These are phyloP conservation scores for Saxicola maurus DNA, from an alignment of 2,797 vertebrate species.

Conservation along the genomic window DNA sequence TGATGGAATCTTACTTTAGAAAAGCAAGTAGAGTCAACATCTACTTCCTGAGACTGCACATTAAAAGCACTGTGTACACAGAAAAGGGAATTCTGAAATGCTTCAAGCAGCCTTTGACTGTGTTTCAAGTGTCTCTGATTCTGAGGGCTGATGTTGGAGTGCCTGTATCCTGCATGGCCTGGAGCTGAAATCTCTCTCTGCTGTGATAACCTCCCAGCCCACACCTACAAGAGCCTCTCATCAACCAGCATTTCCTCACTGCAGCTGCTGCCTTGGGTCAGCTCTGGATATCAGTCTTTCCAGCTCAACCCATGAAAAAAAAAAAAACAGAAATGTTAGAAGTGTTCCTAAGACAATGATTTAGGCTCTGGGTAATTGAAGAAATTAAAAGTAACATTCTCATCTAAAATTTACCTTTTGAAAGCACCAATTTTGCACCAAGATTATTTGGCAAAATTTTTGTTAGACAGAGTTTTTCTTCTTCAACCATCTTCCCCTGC, in stretches of 20 bases:
- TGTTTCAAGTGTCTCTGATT: not conserved
- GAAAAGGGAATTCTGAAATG: not conserved
- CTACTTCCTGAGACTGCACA: not conserved
- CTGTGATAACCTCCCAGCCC: not conserved
- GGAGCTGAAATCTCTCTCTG: not conserved
- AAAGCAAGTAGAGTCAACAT: not conserved
- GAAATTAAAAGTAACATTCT: not conserved
- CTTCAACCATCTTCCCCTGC: not conserved
- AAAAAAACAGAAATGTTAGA: not conserved
- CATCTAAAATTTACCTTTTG: not conserved
- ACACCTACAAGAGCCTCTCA: not conserved
- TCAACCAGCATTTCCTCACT: not conserved
- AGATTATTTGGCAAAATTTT: not conserved
- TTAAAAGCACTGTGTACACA: rapidly evolving
- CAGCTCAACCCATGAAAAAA: not conserved
- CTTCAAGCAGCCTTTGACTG: not conserved
- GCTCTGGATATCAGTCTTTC: not conserved
- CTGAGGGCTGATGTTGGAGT: not conserved
- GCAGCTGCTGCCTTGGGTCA: not conserved
- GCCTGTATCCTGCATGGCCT: not conserved
- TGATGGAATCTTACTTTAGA: not conserved
- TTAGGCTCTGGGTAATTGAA: not conserved
- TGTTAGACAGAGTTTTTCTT: not conserved
- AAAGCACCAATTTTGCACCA: not conserved
- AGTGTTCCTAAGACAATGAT: not conserved